Percentiles rank a stretch among this genome's conserved stretches.
phyloP scores from a whole-genome alignment of 2,888 invertebrate genomes.

The Pedicia rivosa region DNA sequence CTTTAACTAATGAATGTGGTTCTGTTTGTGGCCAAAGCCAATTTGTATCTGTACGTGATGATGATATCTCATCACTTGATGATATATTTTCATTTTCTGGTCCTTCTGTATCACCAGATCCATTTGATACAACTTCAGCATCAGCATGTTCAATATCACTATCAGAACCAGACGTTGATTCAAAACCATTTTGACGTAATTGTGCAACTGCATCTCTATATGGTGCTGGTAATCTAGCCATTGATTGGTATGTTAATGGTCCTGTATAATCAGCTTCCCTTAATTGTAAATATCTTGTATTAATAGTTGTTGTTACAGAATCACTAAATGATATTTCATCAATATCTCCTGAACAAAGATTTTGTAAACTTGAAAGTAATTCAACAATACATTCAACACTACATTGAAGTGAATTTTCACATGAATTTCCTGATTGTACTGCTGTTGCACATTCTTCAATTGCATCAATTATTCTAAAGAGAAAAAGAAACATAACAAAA shows the following conservation, averaged over 20 bases:
- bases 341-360: conserved; percentile 61
- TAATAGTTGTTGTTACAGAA: conserved; percentile 38
- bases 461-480: conserved; percentile 70
- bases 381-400: conserved; percentile 74
- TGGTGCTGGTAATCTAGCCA: conserved; percentile 67
- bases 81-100: conserved; percentile 46
- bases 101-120: conserved; percentile 50
- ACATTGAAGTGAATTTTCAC: conserved; percentile 57
- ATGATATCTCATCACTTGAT: conserved; percentile 32
- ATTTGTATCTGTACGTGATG: conserved; percentile 18
- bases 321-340: conserved; percentile 37
- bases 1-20: conserved; percentile 26
- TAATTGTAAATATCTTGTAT: conserved; percentile 46
- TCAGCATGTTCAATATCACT: conserved; percentile 54
- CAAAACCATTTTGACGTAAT: conserved; percentile 46
- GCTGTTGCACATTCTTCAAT: conserved; percentile 78
- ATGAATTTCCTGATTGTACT: conserved; percentile 46
- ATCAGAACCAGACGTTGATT: conserved; percentile 37
- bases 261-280: conserved; percentile 69
- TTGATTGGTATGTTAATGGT: conserved; percentile 69
- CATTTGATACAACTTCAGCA: conserved; percentile 55
- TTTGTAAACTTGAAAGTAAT: conserved; percentile 66
- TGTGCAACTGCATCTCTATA: conserved; percentile 60
- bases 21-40: conserved; percentile 31
- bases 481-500: neutral